phyloP scores from a whole-genome alignment of 2,797 vertebrate genomes.

The Hoplostethus atlanticus region DNA sequence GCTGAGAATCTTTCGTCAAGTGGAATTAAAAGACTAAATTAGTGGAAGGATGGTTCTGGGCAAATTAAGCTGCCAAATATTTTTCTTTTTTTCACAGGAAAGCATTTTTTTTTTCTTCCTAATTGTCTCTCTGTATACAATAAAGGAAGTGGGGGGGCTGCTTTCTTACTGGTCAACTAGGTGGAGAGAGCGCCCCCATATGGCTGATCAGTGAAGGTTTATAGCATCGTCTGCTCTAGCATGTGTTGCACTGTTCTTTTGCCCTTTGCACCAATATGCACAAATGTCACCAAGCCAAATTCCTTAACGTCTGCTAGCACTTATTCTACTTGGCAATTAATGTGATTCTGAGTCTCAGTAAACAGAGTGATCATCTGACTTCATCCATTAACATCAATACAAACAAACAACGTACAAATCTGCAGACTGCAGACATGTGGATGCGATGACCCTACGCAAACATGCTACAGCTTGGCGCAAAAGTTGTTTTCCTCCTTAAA shows the following conservation, averaged over 20 bases:
- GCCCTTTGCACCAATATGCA: background rate
- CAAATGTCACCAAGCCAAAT: background rate
- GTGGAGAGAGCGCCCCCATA: conserved; percentile 74
- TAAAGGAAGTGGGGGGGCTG: conserved; percentile 40
- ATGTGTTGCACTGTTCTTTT: conserved; percentile 1
- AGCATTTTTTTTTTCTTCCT: conserved; percentile 62
- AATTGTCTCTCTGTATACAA: conserved; percentile 59
- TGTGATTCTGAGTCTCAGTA: background rate
- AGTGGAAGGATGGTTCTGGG: conserved; percentile 36
- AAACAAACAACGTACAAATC: conserved; percentile 9
- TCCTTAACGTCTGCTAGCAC: no score
- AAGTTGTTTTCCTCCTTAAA: background rate
- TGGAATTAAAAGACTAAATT: conserved; percentile 50
- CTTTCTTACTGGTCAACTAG: conserved; percentile 40
- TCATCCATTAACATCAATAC: conserved; percentile 2
- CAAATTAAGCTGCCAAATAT: conserved; percentile 61
- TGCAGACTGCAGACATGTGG: background rate
- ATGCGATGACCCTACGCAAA: background rate
- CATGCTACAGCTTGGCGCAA: background rate
- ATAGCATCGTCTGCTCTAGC: background rate
- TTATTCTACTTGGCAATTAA: conserved; percentile 1
- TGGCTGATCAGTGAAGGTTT: conserved; percentile 46
- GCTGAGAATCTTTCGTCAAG: conserved; percentile 52
- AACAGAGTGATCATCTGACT: conserved; percentile 20
- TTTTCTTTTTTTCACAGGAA: conserved; percentile 58